Percentiles rank a stretch among this genome's conserved stretches.
Conservation (phyloP, 2,113 vertebrate species). For the Channa argus region DNA sequence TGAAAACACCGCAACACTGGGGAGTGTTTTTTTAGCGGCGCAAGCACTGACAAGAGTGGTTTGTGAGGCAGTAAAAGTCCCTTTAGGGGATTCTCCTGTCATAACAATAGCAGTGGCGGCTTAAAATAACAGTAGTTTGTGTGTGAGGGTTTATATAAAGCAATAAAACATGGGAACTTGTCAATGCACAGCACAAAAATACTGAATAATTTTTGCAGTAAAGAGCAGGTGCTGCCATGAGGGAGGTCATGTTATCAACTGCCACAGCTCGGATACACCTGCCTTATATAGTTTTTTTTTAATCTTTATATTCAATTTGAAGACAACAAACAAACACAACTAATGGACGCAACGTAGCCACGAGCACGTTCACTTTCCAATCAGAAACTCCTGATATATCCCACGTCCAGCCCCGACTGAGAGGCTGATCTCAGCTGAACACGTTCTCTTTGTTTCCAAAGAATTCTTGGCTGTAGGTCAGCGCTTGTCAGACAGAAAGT, state of each 20-base stretch:
- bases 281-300: background rate
- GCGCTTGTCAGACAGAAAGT: slow-evolving; percentile 59
- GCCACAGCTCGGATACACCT: slow-evolving; percentile 8
- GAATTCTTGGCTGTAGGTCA: slow-evolving; percentile 57
- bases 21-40: slow-evolving; percentile 58
- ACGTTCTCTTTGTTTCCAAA: slow-evolving; percentile 42
- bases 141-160: slow-evolving; percentile 70
- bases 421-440: slow-evolving; percentile 14
- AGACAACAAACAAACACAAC: slow-evolving; percentile 17
- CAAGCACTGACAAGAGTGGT: slow-evolving; percentile 69
- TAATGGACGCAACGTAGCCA: slow-evolving; percentile 13
- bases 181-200: slow-evolving; percentile 64
- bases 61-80: slow-evolving; percentile 72
- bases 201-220: slow-evolving; percentile 60
- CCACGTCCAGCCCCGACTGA: background rate
- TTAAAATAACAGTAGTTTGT: slow-evolving; percentile 73
- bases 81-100: slow-evolving; percentile 75
- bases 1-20: slow-evolving; percentile 66
- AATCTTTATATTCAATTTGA: slow-evolving; percentile 2
- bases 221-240: slow-evolving; percentile 46
- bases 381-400: slow-evolving; percentile 17
- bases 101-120: slow-evolving; percentile 69
- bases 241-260: slow-evolving; percentile 45
- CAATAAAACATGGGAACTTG: slow-evolving; percentile 66
- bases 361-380: background rate